phyloP scores from a whole-genome alignment of 2,797 vertebrate species.

The Ctenochaetus hawaiiensis region DNA sequence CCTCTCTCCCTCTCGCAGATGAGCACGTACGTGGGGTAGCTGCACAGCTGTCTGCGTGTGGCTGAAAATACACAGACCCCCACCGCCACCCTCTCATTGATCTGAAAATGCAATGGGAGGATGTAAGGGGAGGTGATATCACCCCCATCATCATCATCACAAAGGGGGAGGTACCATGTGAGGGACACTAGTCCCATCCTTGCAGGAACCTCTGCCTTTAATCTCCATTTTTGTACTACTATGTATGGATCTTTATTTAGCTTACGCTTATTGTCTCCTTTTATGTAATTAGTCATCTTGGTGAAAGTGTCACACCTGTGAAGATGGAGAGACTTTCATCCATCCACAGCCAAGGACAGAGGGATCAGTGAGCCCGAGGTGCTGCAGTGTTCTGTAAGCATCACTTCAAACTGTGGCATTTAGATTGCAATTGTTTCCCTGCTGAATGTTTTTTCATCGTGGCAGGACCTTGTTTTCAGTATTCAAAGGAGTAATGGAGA shows the following conservation, averaged over 20 bases:
- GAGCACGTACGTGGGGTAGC: conserved; percentile 68
- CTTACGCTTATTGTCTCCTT: conserved; percentile 13
- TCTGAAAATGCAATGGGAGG: conserved; percentile 62
- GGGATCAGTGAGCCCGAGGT: conserved; percentile 24
- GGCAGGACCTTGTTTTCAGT: conserved; percentile 5
- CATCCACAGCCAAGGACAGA: conserved; percentile 42
- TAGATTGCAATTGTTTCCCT: background rate
- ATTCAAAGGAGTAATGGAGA: conserved; percentile 21
- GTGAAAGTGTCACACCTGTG: conserved; percentile 3
- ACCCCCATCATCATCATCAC: conserved; percentile 37
- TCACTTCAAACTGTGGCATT: conserved; percentile 26
- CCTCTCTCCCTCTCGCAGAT: conserved; percentile 32
- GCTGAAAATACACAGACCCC: conserved; percentile 70
- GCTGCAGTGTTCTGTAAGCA: conserved; percentile 45
- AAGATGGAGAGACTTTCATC: conserved; percentile 28
- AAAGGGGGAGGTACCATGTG: conserved; percentile 5
- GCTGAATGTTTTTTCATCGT: background rate
- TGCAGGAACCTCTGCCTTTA: conserved; percentile 41
- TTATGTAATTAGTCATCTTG: conserved; percentile 61
- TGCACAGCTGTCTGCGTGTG: conserved; percentile 70
- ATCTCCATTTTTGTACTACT: conserved; percentile 28
- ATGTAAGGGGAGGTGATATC: conserved; percentile 55
- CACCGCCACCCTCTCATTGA: conserved; percentile 71
- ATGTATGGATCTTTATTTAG: conserved; percentile 16
- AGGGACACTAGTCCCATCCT: conserved; percentile 27